phyloP scores from a whole-genome alignment of 37 sponge, comb jelly and placozoan genomes.

The Geodia barretti region DNA sequence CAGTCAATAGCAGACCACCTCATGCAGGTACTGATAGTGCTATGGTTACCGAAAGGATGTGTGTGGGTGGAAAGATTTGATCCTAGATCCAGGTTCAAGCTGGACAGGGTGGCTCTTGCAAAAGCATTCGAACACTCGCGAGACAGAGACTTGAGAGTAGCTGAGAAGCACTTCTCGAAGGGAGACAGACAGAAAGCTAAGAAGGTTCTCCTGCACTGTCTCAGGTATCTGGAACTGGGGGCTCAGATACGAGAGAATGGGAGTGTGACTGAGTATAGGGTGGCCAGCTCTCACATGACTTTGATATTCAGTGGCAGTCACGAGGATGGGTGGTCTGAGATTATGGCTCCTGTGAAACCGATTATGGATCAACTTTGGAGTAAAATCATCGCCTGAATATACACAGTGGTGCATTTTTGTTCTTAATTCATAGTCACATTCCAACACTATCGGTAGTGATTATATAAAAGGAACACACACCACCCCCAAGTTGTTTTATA shows the following conservation, averaged over 20 bases:
- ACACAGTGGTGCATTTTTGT: no score
- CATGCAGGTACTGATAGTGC: constrained; percentile 41
- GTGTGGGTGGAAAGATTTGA: constrained; percentile 28
- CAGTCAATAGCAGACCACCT: constrained; percentile 17
- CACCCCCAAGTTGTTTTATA: no score
- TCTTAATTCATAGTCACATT: no score
- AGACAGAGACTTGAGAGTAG: constrained; percentile 62
- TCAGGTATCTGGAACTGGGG: constrained; percentile 35
- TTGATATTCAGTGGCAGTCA: background rate
- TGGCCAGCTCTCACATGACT: constrained; percentile 16
- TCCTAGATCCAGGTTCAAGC: constrained; percentile 19
- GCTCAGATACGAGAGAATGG: constrained; percentile 31
- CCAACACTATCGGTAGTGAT: no score
- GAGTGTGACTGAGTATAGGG: constrained; percentile 33
- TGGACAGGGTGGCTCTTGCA: constrained; percentile 14
- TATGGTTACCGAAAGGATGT: constrained; percentile 37
- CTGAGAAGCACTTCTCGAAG: constrained; percentile 74
- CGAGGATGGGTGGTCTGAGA: background rate
- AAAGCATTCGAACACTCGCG: constrained; percentile 11
- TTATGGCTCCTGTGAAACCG: no score
- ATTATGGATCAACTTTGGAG: no score
- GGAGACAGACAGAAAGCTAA: constrained; percentile 25
- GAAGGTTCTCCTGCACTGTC: constrained; percentile 56
- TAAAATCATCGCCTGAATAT: no score
- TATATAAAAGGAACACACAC: no score